A percentile compares a stretch with the other conserved stretches of the same genome.
Evolutionary conservation across 2,888 invertebrate genomes (phyloP).

Genomic region (Pheosia gnoma): DNA sequence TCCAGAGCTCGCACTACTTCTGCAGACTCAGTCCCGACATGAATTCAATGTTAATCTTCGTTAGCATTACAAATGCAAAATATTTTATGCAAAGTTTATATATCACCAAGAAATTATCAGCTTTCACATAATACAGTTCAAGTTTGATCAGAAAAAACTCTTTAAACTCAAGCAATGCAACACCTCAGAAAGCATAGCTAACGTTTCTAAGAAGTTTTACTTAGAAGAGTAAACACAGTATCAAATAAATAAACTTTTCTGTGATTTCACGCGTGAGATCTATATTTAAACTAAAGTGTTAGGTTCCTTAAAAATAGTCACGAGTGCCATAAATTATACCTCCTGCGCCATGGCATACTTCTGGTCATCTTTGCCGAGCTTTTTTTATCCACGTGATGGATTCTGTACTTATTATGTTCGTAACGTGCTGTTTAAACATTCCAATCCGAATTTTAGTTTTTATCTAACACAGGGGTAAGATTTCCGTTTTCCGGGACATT

Average conservation of each 20-base stretch:
- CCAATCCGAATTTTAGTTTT: too few relatives aligned
- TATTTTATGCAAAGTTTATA: too few relatives aligned
- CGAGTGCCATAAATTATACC: slow-evolving; percentile 53
- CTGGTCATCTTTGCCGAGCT: slow-evolving; percentile 46
- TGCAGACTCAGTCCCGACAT: too few relatives aligned
- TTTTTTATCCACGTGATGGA: slow-evolving; percentile 32
- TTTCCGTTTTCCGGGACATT: too few relatives aligned
- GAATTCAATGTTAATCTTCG: too few relatives aligned
- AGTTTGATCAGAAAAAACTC: background rate
- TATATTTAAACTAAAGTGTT: slow-evolving; percentile 28
- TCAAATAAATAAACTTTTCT: slow-evolving; percentile 21
- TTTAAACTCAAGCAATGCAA: background rate
- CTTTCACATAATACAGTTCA: background rate
- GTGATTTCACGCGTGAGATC: slow-evolving; percentile 22
- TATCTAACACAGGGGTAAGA: too few relatives aligned
- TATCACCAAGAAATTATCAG: too few relatives aligned
- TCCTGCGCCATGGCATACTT: slow-evolving; percentile 46
- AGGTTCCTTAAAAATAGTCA: slow-evolving; percentile 60
- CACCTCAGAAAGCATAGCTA: background rate
- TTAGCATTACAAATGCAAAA: too few relatives aligned
- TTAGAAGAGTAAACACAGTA: slow-evolving; percentile 25
- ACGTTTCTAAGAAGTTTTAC: slow-evolving; percentile 7
- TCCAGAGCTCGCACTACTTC: too few relatives aligned
- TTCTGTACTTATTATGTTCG: slow-evolving; percentile 33
- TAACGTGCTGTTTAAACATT: slow-evolving; percentile 24